A percentile compares a stretch with the other conserved stretches of the same genome.
These are phyloP conservation scores for Heterocephalus glaber DNA, from an alignment of 2,113 vertebrate genomes.

Conservation along the genomic window DNA sequence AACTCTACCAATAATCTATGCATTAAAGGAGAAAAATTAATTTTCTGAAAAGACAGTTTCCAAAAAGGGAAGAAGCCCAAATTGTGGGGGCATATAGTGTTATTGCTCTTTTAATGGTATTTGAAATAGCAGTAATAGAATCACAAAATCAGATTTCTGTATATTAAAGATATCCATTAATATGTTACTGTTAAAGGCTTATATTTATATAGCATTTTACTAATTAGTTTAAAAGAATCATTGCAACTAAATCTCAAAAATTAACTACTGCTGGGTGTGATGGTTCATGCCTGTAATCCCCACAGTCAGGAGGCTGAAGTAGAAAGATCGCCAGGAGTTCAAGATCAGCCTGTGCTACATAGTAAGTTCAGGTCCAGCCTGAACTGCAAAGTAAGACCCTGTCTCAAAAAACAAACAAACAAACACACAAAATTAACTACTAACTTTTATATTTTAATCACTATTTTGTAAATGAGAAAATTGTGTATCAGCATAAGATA, in stretches of 20 bases:
- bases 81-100: background rate
- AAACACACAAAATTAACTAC: background rate
- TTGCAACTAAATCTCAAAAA: background rate
- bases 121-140: background rate
- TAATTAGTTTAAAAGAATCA: slow-evolving; percentile 23
- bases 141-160: background rate
- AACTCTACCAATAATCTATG: background rate
- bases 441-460: background rate
- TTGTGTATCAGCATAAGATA: background rate
- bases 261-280: background rate
- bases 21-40: background rate
- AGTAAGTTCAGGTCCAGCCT: too few relatives aligned
- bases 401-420: background rate
- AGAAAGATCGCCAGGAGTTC: too few relatives aligned
- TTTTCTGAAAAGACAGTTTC: background rate
- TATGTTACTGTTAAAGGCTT: background rate
- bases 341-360: too few relatives aligned
- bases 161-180: background rate
- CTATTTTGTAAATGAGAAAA: slow-evolving; percentile 12
- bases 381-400: too few relatives aligned
- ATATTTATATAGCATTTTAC: background rate
- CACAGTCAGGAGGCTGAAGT: too few relatives aligned
- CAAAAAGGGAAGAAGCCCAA: background rate
- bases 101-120: background rate
- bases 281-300: too few relatives aligned